Base-by-base conservation (phyloP, 2,888 invertebrate species). In the Ethmia dodecea region DNA sequence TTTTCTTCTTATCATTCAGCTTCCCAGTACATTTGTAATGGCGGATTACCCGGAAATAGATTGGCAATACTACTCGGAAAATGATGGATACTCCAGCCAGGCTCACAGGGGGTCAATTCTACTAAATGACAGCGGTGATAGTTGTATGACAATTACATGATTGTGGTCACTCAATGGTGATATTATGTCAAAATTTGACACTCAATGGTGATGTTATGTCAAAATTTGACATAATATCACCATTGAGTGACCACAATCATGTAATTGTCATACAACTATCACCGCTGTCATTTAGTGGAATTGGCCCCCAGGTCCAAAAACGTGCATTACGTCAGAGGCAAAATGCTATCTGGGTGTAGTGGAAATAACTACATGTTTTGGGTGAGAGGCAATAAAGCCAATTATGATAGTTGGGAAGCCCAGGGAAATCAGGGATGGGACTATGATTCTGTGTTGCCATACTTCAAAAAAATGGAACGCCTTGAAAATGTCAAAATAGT, bases 391-490 rank as follows among this genome's bases (percentile, higher is more conserved):
- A 89, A 89, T 55, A 77, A 84, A 16, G 61, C 60, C 4, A 91
- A 92, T 54, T 92, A 88, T 53, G 53, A 78, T 1, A 62, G 80
- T 1, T 94, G 94, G 94, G 89, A 88, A 0, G 73, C 72, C 3
- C 51, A 87, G 33, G 93, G 91, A 0, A 90, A 90, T 6, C 11
- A 67, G 0, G 50, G 50, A 0, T 60, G 60, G 60, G 46, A 51
- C 14, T 55, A 45, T 48, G 38, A 52, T 5, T 40, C 41, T 1
- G 46, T 51, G 2, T 30, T 40, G 5, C 32, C 40, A 6, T 60
- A 59, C 38, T 57, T 53, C 27, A 49, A 43, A 12, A 60, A 54
- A 32, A 47, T 45, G 12, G 53, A 57, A 45, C 37, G 42, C 3
- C 42, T 47, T 25, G 37, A 42, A 12, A 31, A 40, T 10, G 14